phyloP scores from a whole-genome alignment of 2,113 vertebrate species.

The Alligator sinensis region DNA sequence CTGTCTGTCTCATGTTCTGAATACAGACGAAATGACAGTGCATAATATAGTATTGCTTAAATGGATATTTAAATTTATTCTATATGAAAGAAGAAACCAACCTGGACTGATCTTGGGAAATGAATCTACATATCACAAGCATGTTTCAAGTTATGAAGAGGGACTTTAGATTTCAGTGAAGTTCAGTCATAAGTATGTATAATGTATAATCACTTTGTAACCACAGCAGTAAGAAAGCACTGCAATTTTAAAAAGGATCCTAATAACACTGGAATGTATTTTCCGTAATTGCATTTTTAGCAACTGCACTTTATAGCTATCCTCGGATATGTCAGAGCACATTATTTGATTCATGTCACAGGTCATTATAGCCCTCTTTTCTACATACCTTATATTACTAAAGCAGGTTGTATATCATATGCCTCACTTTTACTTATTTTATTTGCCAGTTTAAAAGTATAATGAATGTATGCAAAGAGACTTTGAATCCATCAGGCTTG shows the following conservation, averaged over 20 bases:
- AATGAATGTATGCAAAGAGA: not conserved
- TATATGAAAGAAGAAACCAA: not conserved
- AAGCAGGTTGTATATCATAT: not conserved
- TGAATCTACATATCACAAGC: not conserved
- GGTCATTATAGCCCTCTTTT: not conserved
- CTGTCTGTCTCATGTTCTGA: constrained; percentile 39
- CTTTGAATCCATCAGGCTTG: not conserved
- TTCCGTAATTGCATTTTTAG: constrained; percentile 24
- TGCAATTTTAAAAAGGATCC: constrained; percentile 23
- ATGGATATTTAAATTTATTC: not conserved
- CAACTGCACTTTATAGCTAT: not conserved
- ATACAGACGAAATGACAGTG: constrained; percentile 9
- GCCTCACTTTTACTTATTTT: not conserved
- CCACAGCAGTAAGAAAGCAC: not conserved
- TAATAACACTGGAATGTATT: not conserved
- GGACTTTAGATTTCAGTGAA: not conserved
- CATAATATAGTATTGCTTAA: constrained; percentile 14
- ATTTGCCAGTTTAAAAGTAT: not conserved
- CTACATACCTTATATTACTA: not conserved
- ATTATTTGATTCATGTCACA: not conserved
- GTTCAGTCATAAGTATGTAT: not conserved
- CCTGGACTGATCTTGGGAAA: not conserved
- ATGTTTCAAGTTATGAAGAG: not conserved
- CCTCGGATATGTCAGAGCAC: not conserved
- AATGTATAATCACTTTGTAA: not conserved